Percentiles rank a stretch among this genome's conserved stretches.
These are phyloP conservation scores for Lochmaea crataegi DNA, from an alignment of 2,888 invertebrate genomes.

Conservation along the genomic window DNA sequence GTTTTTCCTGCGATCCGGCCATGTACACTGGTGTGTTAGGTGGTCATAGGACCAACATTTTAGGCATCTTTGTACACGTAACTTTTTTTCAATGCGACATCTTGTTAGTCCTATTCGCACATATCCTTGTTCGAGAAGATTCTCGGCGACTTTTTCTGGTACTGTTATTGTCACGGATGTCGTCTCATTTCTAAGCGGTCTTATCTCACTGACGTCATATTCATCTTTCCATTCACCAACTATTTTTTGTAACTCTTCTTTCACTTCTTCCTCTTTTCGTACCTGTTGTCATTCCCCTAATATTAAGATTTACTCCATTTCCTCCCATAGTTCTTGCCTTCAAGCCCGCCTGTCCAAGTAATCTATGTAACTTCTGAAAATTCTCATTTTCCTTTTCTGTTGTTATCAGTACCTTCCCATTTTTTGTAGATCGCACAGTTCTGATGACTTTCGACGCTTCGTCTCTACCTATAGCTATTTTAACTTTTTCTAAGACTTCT, in stretches of 20 bases:
- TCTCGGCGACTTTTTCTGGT: background rate
- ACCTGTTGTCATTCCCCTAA: background rate
- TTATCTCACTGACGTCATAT: background rate
- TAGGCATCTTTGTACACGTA: background rate
- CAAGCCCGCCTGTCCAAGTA: background rate
- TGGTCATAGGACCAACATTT: constrained; percentile 25
- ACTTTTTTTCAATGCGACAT: too few relatives aligned
- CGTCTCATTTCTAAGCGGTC: background rate
- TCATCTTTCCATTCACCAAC: background rate
- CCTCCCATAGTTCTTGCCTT: background rate
- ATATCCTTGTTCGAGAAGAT: too few relatives aligned
- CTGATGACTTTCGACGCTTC: too few relatives aligned
- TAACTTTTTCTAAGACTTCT: too few relatives aligned
- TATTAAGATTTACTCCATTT: background rate
- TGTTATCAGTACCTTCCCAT: background rate
- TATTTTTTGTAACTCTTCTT: too few relatives aligned
- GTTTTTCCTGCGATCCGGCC: constrained; percentile 4
- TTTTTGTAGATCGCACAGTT: too few relatives aligned
- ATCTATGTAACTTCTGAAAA: background rate
- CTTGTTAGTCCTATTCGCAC: too few relatives aligned
- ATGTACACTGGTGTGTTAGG: background rate
- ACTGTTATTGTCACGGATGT: background rate
- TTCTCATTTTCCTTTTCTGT: background rate
- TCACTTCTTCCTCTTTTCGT: background rate
- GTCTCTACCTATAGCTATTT: too few relatives aligned